Base-by-base conservation (phyloP, 2,797 vertebrate species). In the Phoeniculus purpureus region DNA sequence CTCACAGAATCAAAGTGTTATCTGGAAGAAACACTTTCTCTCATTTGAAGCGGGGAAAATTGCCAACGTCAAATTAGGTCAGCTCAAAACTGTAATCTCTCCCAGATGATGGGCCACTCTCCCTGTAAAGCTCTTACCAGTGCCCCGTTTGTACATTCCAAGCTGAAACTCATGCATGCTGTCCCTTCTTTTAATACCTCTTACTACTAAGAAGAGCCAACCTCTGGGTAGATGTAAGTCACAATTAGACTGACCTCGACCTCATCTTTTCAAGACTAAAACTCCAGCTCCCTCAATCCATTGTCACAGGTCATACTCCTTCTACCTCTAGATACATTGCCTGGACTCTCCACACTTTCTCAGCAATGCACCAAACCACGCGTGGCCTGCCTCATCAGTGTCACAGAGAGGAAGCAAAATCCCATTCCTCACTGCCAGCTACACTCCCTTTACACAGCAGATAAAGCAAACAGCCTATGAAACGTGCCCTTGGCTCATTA, bases 201-300 rank as follows among this genome's bases (percentile, higher is more conserved):
- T 47, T 29, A 29, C 15, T 47, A 48, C 4, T 6, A 18, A 59
- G 12, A 76, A 47, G 6, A 45, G 2, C 0, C 1, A 15, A 12
- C 2, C 23, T 65, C 73, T 17, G 51, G 23, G n/a, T 0, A 70
- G 17, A 72, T 16, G 12, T 3, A 79, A 21, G 34, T 56, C 45
- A 21, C 19, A 50, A 59, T 22, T 4, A 54, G 19, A 64, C 2
- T 51, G 22, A 3, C 32, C 27, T 43, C 6, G 5, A 50, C 54
- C 14, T 60, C 15, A 14, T 65, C 52, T 73, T 31, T 22, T 12
- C 27, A 80, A 74, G 15, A 27, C n/a, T 32, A 15, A 89, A 85
- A 26, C 37, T 16, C 21, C 31, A 93, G 13, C 3, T 75, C 43
- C 15, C 32, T 65, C 47, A 20, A 23, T 5, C 12, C 12, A 25